phyloP scores from a whole-genome alignment of 2,797 vertebrate species.

The Oceanodroma leucorhoa region DNA sequence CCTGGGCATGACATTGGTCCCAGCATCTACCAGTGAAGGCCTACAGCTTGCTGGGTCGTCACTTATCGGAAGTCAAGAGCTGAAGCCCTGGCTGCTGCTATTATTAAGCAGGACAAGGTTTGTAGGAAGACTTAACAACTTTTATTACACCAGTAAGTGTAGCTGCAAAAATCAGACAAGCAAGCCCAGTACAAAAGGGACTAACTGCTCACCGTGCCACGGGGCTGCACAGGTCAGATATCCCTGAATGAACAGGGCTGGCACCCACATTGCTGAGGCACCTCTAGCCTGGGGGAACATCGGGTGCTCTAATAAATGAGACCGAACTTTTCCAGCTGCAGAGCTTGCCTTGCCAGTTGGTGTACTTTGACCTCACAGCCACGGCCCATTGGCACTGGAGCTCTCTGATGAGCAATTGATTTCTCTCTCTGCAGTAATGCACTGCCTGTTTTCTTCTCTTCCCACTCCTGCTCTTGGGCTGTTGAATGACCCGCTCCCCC shows the following conservation, averaged over 20 bases:
- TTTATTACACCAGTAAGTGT: accelerated
- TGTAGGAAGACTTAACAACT: background rate
- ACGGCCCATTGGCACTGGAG: background rate
- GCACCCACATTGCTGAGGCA: background rate
- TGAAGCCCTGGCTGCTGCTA: no score
- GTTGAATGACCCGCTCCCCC: no score
- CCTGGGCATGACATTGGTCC: accelerated
- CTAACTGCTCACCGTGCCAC: accelerated
- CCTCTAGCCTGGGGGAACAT: accelerated
- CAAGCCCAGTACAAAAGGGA: background rate
- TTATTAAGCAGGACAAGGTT: background rate
- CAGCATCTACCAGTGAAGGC: accelerated
- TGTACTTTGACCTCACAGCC: background rate
- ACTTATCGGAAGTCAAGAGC: accelerated
- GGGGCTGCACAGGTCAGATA: background rate
- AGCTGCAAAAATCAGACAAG: no score
- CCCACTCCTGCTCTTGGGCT: background rate
- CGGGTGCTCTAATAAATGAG: accelerated
- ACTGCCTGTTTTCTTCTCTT: background rate
- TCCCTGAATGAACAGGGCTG: accelerated
- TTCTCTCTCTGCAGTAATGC: background rate
- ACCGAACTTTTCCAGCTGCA: background rate
- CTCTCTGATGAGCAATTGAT: background rate
- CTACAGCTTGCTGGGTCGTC: no score
- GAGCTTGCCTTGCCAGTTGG: no score